phyloP scores from a whole-genome alignment of 2,797 vertebrate genomes.

The Enoplosus armatus region DNA sequence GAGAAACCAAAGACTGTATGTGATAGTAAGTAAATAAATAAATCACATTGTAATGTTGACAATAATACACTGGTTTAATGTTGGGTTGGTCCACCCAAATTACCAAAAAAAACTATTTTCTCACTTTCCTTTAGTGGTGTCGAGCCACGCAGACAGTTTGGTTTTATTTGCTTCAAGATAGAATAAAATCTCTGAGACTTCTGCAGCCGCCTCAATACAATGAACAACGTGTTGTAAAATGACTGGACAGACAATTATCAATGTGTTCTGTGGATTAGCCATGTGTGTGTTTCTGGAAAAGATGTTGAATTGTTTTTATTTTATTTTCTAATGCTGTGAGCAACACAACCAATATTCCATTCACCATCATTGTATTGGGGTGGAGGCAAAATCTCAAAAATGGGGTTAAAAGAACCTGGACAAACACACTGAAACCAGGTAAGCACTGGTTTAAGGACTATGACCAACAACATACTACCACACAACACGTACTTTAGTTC shows the following conservation, averaged over 20 bases:
- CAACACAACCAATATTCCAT: background rate
- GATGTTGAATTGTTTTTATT: background rate
- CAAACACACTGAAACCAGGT: background rate
- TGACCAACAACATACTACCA: background rate
- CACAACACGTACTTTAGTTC: too few species aligned
- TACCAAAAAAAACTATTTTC: background rate
- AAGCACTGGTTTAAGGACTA: background rate
- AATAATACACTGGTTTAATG: background rate
- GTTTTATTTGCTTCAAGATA: background rate
- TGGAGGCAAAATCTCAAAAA: background rate
- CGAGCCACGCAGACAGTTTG: background rate
- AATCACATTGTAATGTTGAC: background rate
- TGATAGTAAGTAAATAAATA: too few species aligned
- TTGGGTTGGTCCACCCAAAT: too few species aligned
- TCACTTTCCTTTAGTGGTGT: background rate
- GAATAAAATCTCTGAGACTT: constrained; percentile 5
- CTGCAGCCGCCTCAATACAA: background rate
- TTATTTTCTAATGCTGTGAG: background rate
- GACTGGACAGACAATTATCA: background rate
- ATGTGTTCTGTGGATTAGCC: background rate
- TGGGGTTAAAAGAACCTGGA: background rate
- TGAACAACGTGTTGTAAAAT: background rate
- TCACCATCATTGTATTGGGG: background rate
- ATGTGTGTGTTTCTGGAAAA: background rate
- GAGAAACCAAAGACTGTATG: background rate